These are phyloP conservation scores for Brachionus rubens DNA, from an alignment of 1,140 invertebrate genomes.

Conservation along the genomic window DNA sequence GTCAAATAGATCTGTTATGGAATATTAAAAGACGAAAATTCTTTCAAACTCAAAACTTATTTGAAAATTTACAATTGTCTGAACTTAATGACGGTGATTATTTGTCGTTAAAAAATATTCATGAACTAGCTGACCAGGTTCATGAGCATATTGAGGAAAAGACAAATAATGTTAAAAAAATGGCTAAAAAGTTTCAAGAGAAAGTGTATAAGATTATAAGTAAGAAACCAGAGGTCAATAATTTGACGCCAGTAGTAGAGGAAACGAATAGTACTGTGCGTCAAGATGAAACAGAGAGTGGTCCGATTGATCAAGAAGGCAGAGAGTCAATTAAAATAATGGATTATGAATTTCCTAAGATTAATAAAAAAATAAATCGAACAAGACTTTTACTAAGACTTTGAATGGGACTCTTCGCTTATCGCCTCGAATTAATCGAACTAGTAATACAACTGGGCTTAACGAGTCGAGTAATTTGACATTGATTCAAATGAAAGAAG, in stretches of 20 bases:
- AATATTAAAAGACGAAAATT: constrained; percentile 37
- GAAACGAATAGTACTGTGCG: background rate
- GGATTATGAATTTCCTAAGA: constrained; percentile 28
- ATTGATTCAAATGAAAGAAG: background rate
- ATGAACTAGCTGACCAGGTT: constrained; percentile 9
- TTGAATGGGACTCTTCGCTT: background rate
- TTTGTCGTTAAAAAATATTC: constrained; percentile 8
- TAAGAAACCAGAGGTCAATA: constrained; percentile 3
- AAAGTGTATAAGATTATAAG: background rate
- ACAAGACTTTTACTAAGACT: constrained; percentile 19
- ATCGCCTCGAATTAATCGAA: background rate
- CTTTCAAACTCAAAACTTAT: constrained; percentile 39
- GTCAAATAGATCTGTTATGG: constrained; percentile 23
- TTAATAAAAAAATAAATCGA: constrained; percentile 14
- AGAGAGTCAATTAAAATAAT: background rate
- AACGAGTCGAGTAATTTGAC: background rate
- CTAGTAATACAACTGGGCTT: background rate
- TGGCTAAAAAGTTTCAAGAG: constrained; percentile 8
- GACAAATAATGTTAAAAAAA: constrained; percentile 6
- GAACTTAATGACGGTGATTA: constrained; percentile 16
- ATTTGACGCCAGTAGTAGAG: background rate
- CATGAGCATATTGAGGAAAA: constrained; percentile 40
- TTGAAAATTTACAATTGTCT: constrained; percentile 39
- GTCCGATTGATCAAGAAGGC: background rate
- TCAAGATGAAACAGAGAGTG: background rate